A percentile compares a stretch with the other conserved stretches of the same genome.
Conservation (phyloP, 2,113 vertebrate species). For the Actenoides hombroni region DNA sequence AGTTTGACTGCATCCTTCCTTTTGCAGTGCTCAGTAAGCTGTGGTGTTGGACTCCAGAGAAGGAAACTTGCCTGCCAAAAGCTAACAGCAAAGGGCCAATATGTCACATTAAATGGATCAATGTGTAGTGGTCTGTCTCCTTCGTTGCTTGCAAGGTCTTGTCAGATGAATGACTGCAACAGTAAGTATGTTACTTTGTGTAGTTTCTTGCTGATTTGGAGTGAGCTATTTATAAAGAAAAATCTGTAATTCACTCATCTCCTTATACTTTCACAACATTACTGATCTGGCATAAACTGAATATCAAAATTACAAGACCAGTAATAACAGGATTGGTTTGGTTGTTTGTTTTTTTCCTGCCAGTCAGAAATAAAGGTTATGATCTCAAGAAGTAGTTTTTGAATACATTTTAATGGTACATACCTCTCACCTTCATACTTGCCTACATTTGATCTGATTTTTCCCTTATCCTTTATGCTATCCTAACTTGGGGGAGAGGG, state of each 20-base stretch:
- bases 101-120: conserved; percentile 69
- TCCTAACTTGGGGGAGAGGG: neutral
- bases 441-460: neutral
- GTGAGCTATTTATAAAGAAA: neutral
- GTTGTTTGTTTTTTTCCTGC: neutral
- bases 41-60: conserved; percentile 84
- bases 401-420: neutral
- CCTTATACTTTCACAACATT: neutral
- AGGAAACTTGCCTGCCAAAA: conserved; percentile 81
- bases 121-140: conserved; percentile 73
- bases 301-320: neutral
- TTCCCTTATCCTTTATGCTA: neutral
- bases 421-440: neutral
- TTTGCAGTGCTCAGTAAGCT: conserved; percentile 88
- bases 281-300: neutral
- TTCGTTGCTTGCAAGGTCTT: conserved; percentile 79
- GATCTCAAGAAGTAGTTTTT: neutral
- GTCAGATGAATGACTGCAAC: conserved; percentile 81
- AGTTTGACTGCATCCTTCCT: conserved; percentile 20
- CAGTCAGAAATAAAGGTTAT: neutral
- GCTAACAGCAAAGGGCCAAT: conserved; percentile 76
- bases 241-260: neutral
- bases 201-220: neutral
- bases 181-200: conserved; percentile 77
- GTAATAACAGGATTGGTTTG: neutral